These are phyloP conservation scores for Lineus longissimus DNA, from an alignment of 1,140 invertebrate species.

Conservation along the genomic window DNA sequence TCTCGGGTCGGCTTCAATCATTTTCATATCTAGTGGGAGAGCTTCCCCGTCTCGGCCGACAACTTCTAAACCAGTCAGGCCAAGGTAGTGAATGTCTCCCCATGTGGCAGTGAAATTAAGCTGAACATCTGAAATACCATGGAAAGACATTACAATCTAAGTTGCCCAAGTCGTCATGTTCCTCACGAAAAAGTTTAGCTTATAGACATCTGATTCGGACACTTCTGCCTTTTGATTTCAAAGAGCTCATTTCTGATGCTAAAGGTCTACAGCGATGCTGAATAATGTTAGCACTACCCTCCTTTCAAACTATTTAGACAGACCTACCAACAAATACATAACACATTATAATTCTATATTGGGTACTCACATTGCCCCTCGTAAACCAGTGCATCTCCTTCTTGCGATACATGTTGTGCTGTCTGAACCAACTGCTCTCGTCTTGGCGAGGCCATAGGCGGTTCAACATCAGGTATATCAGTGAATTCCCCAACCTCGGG, in stretches of 20 bases:
- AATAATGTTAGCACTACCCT: no score
- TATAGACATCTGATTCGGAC: no score
- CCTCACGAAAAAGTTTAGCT: background rate
- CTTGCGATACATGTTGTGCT: slow-evolving; percentile 11
- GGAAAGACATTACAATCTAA: background rate
- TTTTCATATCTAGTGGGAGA: slow-evolving; percentile 37
- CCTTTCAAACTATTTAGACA: no score
- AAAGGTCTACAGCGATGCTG: no score
- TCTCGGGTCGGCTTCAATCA: slow-evolving; percentile 42
- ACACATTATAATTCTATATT: no score
- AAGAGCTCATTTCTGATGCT: no score
- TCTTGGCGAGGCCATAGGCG: no score
- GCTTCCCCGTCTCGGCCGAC: slow-evolving; percentile 51
- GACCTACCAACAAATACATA: no score
- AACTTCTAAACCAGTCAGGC: slow-evolving; percentile 56
- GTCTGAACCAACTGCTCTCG: no score
- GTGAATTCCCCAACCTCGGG: no score
- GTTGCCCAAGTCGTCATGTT: background rate
- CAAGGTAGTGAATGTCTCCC: slow-evolving; percentile 55
- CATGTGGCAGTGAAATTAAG: slow-evolving; percentile 56
- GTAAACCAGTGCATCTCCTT: slow-evolving; percentile 39
- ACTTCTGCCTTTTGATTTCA: no score
- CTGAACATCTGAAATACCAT: slow-evolving; percentile 43
- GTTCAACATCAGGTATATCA: no score
- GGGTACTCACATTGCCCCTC: slow-evolving; percentile 37